Conservation (phyloP, 2,113 vertebrate genomes). For the Salvelinus sp. region DNA sequence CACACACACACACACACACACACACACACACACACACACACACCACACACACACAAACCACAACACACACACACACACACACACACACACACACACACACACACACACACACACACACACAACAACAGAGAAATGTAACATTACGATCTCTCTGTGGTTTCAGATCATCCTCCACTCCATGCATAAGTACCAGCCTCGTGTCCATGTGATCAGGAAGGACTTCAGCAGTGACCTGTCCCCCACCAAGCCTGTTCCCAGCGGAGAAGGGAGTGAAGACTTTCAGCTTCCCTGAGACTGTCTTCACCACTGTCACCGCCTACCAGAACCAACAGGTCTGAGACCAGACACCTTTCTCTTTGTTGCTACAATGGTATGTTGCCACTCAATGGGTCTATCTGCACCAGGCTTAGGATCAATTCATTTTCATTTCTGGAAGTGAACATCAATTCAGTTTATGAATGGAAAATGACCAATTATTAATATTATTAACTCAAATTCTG, state of each 20-base stretch:
- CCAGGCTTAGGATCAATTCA: no score
- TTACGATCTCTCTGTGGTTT: not conserved
- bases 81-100: no score
- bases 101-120: no score
- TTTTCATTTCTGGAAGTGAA: no score
- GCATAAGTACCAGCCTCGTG: constrained; percentile 98
- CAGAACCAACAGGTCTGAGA: constrained; percentile 94
- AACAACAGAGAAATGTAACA: not conserved
- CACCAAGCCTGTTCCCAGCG: constrained; percentile 88
- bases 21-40: not conserved
- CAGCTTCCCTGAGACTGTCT: constrained; percentile 96
- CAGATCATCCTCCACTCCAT: constrained; percentile 99
- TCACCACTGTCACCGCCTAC: constrained; percentile 98
- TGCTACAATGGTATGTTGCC: no score
- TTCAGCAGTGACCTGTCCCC: constrained; percentile 97
- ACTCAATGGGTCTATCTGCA: no score
- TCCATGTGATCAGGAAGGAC: constrained; percentile 96
- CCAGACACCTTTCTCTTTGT: not conserved
- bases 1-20: constrained; percentile 6
- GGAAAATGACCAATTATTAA: no score
- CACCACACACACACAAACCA: no score
- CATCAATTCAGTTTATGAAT: no score
- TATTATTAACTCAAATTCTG: not conserved
- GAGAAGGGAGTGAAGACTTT: constrained; percentile 97
- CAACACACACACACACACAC: no score